Conservation (phyloP, 2,797 vertebrate genomes). For the Onychomys torridus region DNA sequence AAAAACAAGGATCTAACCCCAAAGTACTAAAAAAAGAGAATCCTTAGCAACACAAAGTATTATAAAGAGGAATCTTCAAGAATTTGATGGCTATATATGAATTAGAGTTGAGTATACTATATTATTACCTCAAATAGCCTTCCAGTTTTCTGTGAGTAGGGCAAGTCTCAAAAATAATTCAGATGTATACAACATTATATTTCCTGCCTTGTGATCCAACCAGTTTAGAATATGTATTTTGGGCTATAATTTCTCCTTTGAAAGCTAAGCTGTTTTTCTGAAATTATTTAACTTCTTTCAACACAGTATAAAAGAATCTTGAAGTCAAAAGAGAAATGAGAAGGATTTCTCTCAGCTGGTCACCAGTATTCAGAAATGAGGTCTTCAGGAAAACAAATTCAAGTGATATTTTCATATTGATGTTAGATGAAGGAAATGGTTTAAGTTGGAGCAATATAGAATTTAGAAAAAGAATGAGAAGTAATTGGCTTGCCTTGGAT, state of each 20-base stretch:
- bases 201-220: constrained; percentile 75
- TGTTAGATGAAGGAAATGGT: constrained; percentile 14
- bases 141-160: constrained; percentile 70
- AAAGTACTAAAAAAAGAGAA: constrained; percentile 65
- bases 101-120: constrained; percentile 64
- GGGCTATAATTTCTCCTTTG: constrained; percentile 65
- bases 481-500: constrained; percentile 29
- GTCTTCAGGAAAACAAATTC: constrained; percentile 56
- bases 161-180: constrained; percentile 78
- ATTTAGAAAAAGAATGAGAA: neutral
- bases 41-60: constrained; percentile 58
- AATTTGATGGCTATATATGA: constrained; percentile 67
- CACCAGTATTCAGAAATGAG: constrained; percentile 47
- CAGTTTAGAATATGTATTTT: constrained; percentile 68
- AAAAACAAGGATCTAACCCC: constrained; percentile 69
- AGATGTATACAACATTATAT: constrained; percentile 49
- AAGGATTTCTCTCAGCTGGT: constrained; percentile 62
- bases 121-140: constrained; percentile 80
- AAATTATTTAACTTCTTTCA: constrained; percentile 78
- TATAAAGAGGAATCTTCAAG: constrained; percentile 73
- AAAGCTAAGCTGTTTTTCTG: constrained; percentile 70
- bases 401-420: constrained; percentile 49
- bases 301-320: constrained; percentile 64
- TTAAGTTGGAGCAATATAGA: neutral
- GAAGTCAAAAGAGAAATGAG: constrained; percentile 63